A percentile compares a stretch with the other conserved stretches of the same genome.
Evolutionary conservation across 1,140 invertebrate genomes (phyloP).

Genomic region (Heliothis virescens): DNA sequence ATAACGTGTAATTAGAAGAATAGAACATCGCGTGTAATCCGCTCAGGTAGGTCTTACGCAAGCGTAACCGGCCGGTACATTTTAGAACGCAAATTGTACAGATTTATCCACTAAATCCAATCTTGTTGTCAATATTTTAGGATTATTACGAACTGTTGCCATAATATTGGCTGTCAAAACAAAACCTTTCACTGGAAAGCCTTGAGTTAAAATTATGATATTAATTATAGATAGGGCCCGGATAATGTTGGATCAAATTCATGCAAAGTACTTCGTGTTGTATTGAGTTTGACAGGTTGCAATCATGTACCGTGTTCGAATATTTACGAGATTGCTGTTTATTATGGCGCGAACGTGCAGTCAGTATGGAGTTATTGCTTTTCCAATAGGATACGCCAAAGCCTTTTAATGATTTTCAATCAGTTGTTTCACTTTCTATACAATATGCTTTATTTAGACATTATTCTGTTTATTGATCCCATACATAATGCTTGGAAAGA

Average conservation of each 20-base stretch:
- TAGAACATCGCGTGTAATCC: slow-evolving; percentile 12
- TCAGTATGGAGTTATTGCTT: slow-evolving; percentile 13
- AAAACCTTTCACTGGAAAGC: slow-evolving; percentile 32
- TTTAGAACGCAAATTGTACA: slow-evolving; percentile 6
- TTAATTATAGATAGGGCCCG: slow-evolving; percentile 17
- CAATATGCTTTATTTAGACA: background rate
- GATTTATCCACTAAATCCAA: slow-evolving; percentile 27
- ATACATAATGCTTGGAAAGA: no score
- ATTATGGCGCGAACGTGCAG: slow-evolving; percentile 7
- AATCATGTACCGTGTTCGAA: slow-evolving; percentile 14
- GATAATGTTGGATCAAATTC: slow-evolving; percentile 25
- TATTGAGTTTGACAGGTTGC: slow-evolving; percentile 22
- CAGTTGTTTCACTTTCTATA: background rate
- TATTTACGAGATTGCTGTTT: slow-evolving; percentile 36
- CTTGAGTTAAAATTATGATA: slow-evolving; percentile 20
- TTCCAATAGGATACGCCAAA: background rate
- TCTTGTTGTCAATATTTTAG: slow-evolving; percentile 38
- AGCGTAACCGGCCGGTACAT: background rate
- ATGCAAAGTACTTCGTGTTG: slow-evolving; percentile 15
- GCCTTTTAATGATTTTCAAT: background rate
- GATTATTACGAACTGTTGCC: background rate
- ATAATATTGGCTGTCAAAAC: slow-evolving; percentile 13
- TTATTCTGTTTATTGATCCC: background rate
- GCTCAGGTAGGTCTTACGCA: slow-evolving; percentile 17
- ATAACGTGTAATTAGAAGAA: slow-evolving; percentile 28